Percentiles rank a stretch among this genome's conserved stretches.
Conservation (phyloP, 2,797 vertebrate species). For the Pseudotriccus pelzelni region DNA sequence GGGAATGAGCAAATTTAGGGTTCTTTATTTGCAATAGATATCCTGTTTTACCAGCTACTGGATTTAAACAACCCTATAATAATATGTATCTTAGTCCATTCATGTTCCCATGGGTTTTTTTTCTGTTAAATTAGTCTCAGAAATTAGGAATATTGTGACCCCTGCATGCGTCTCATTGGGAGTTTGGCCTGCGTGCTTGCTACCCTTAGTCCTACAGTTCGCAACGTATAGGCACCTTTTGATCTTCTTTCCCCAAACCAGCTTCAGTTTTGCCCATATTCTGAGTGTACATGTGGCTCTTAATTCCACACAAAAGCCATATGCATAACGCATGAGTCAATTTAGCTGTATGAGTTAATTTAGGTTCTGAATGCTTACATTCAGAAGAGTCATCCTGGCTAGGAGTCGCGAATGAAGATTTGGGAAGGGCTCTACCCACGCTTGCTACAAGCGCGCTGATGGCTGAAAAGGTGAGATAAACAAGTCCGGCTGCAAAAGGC, state of each 20-base stretch:
- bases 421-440: too few species aligned
- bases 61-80: background rate
- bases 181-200: background rate
- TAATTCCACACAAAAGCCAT: background rate
- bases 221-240: background rate
- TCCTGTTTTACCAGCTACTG: background rate
- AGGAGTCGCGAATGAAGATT: too few species aligned
- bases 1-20: background rate
- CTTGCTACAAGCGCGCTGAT: too few species aligned
- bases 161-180: background rate
- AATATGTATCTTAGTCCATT: background rate
- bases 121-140: background rate
- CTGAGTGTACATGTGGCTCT: background rate
- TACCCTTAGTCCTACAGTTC: background rate
- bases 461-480: too few species aligned
- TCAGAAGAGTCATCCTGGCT: background rate
- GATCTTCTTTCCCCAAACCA: background rate
- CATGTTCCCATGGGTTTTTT: background rate
- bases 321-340: background rate
- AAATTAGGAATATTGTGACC: background rate
- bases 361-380: background rate
- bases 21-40: background rate
- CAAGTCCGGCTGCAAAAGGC: too few species aligned
- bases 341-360: background rate
- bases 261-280: background rate